A percentile compares a stretch with the other conserved stretches of the same genome.
phyloP scores from a whole-genome alignment of 1,140 invertebrate genomes.

The Drosophila lini region DNA sequence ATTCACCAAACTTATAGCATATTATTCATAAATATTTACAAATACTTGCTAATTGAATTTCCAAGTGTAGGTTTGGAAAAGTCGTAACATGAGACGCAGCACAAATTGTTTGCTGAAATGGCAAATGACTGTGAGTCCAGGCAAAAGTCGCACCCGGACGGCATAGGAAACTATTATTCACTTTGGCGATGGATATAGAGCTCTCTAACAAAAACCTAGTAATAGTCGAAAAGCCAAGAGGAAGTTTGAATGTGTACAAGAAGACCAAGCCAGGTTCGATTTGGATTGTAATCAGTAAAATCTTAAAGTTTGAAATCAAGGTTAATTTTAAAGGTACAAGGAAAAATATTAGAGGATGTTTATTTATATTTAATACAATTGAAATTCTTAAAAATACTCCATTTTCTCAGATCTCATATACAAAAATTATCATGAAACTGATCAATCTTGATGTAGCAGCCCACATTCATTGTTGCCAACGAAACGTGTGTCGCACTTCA shows the following conservation, averaged over 20 bases:
- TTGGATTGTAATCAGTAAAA: not conserved
- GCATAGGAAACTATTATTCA: conserved; percentile 7
- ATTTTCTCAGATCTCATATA: not conserved
- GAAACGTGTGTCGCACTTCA: conserved; percentile 59
- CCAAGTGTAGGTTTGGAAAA: conserved; percentile 14
- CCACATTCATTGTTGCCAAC: conserved; percentile 11
- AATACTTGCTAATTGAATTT: not conserved
- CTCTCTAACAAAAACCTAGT: not conserved
- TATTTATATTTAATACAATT: not conserved
- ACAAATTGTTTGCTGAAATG: conserved; percentile 56
- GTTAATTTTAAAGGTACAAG: not conserved
- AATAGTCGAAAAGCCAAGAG: conserved; percentile 7
- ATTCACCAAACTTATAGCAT: too few relatives aligned
- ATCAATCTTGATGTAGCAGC: not conserved
- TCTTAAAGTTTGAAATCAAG: not conserved
- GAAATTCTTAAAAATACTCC: too few relatives aligned
- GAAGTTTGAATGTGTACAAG: not conserved
- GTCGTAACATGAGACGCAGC: conserved; percentile 67
- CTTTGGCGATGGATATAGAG: conserved; percentile 8
- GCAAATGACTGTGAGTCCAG: conserved; percentile 6
- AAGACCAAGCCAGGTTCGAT: not conserved
- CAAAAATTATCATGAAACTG: not conserved
- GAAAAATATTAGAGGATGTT: not conserved
- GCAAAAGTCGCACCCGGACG: conserved; percentile 6
- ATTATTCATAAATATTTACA: not conserved